These are phyloP conservation scores for rabbit (Oryctolagus cuniculus) DNA, from an alignment of 2,113 vertebrate genomes.

Conservation along the genomic window DNA sequence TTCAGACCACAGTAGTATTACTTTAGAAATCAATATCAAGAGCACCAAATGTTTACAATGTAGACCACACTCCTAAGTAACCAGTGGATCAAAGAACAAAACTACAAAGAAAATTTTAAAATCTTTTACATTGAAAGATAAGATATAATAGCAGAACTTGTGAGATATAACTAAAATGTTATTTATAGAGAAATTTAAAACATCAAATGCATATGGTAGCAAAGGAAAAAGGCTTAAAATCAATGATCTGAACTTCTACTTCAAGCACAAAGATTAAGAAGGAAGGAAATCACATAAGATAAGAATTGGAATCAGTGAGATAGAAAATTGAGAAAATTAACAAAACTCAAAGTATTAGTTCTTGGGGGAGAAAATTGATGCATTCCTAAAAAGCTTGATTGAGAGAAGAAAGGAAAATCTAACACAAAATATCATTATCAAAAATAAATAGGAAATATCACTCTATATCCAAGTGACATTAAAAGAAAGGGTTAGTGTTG, in stretches of 20 bases:
- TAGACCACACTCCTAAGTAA: slow-evolving; percentile 18
- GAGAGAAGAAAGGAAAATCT: neutral
- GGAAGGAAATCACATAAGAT: neutral
- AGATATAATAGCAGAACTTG: neutral
- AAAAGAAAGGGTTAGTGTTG: neutral
- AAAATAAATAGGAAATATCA: neutral
- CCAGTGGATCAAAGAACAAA: neutral
- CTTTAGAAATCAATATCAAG: neutral
- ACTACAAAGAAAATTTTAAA: slow-evolving; percentile 1
- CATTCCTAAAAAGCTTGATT: neutral
- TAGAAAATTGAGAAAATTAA: slow-evolving; percentile 23
- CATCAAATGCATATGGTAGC: neutral
- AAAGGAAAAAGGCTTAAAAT: slow-evolving; percentile 40
- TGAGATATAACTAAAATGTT: neutral
- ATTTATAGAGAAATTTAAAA: neutral
- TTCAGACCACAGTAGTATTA: neutral
- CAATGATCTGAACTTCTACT: neutral
- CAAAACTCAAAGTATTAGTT: neutral
- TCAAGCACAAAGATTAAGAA: neutral
- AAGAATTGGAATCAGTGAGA: slow-evolving; percentile 2
- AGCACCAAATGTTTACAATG: slow-evolving; percentile 23
- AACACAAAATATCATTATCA: neutral
- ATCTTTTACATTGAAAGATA: slow-evolving; percentile 3
- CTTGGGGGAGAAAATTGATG: neutral
- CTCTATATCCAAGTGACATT: neutral